Conservation (phyloP, 2,113 vertebrate species). For the Indri indri region DNA sequence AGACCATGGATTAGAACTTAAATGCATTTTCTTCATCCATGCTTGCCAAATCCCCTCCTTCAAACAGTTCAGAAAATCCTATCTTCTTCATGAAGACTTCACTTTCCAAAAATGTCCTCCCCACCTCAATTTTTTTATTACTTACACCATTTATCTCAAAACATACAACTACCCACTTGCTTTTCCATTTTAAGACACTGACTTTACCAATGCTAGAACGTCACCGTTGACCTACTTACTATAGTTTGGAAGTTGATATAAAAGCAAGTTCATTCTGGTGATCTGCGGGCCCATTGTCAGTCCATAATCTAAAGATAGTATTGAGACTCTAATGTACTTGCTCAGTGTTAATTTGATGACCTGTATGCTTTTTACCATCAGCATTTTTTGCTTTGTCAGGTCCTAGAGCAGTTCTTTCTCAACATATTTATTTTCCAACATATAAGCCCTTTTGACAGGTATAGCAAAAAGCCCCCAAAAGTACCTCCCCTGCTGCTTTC, state of each 20-base stretch:
- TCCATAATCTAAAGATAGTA: neutral
- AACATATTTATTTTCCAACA: neutral
- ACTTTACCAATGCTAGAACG: neutral
- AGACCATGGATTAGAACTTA: neutral
- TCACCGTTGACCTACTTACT: neutral
- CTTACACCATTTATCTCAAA: neutral
- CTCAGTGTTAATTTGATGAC: neutral
- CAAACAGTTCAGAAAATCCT: neutral
- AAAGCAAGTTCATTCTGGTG: neutral
- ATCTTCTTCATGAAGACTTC: neutral
- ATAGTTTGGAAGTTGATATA: neutral
- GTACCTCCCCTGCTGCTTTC: neutral
- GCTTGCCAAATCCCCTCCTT: neutral
- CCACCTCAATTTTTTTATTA: neutral
- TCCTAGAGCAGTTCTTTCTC: neutral
- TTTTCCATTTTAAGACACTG: neutral
- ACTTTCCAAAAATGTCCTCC: neutral
- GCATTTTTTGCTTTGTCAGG: neutral
- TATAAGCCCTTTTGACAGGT: neutral
- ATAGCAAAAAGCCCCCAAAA: neutral
- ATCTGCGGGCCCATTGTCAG: neutral
- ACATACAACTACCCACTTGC: neutral
- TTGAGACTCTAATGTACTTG: neutral
- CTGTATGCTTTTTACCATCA: neutral
- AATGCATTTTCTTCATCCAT: neutral